Evolutionary conservation across 1,140 invertebrate genomes (phyloP), one percentile per base, ranked within the genome.

Genomic region (Leucophenga varia): DNA sequence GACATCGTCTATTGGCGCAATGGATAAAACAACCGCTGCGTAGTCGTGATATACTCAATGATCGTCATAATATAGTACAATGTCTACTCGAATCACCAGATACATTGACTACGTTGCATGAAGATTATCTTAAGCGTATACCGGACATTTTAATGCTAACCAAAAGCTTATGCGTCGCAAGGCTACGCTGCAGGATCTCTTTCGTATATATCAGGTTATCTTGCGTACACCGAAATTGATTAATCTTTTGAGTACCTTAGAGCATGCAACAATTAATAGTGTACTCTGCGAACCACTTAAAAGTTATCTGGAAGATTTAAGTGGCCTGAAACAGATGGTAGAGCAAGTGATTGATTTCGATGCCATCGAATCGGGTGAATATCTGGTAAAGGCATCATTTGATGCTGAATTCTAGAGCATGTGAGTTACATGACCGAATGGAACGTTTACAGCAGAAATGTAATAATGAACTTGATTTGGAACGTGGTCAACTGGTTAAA

Each of bases 11-110:
- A 2, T 77, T 98, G 51, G 82, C 86, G 4, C 88, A 94, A 71
- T 98, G 94, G 94, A 79, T 98, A 2, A 89, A 93, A 58, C 93
- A 96, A 65, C 95, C 95, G 0, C 78, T 96, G 12, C 83, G 87
- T 34, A 92, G 95, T 61, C 76, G 84, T 20, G 79, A 85, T 58
- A 76, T 84, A 4, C 88, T 93, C 64, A 89, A 91, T 57, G 93
- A 98, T 74, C 79, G 97, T 9, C 83, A 94, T 35, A 90, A 98
- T 57, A 79, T 97, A 13, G 94, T 98, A 1, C 86, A 95, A 72
- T 74, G 84, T 42, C 71, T 90, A 10, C 72, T 92, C 1, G 80
- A 86, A 7, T 82, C 90, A 60, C 80, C 83, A 0, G 84, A 87
- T 59, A 70, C 91, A 0, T 72, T 93, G 16, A 80, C 86, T 43